Evolutionary conservation across 2,888 invertebrate species (phyloP), one percentile per base, ranked within the genome.

Genomic region (Limnephilus lunatus): DNA sequence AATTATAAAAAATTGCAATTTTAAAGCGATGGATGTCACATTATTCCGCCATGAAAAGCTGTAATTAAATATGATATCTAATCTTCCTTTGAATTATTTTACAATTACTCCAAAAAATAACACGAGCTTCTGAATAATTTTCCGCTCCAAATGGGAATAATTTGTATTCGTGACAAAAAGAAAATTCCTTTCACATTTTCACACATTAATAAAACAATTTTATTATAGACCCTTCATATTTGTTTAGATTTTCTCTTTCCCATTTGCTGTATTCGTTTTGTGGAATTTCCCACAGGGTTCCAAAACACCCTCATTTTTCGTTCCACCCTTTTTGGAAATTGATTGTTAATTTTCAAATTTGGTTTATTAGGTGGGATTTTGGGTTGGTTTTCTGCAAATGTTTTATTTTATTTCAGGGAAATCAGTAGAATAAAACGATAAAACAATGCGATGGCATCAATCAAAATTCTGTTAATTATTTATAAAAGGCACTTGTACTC

Each of bases 231-330:
- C n/a, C 48, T 86, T 86, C 39, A 86, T n/a, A 48, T 48, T 86
- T 86, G n/a, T 86, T 44, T 2, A 48, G 44, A 48, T 86, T 2
- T 48, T 86, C 86, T 15, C 86, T 44, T 48, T 86, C 14, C 39
- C 48, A 44, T 86, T 83, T 86, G 82, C 82, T 32, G 14, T 82
- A 82, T 86, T 48, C 48, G n/a, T 48, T 44, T 86, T 44, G 19
- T 14, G 19, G 30, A 86, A 86, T 86, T 86, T 86, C 48, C 86
- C 86, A 30, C 30, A n/a, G 86, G 86, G 25, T 44, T 44, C 86
- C 86, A n/a, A 39, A 14, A 86, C 39, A 86, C 32, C 82, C 68
- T 25, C 9, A 68, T 68, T 68, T 68, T 68, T n/a, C 83, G 35
- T 83, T 39, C 19, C 83, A 39, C 35, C 35, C 83, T 68, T 68